Percentiles rank a stretch among this genome's conserved stretches.
Conservation (phyloP, 2,113 vertebrate species). For the Tringa solitaria region DNA sequence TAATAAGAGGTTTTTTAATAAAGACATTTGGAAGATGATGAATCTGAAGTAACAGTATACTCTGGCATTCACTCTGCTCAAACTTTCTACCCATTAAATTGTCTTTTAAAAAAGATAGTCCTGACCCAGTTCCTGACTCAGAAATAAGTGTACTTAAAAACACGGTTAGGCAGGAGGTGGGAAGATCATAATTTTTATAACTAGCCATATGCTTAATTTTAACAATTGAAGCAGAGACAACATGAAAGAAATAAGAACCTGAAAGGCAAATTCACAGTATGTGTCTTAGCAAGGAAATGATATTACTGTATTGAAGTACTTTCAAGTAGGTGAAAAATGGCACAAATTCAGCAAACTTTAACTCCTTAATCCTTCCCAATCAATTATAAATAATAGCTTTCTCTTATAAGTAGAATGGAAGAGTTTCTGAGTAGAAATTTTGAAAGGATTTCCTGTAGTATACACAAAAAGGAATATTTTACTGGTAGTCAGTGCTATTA, state of each 20-base stretch:
- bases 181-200: neutral
- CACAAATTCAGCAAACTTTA: neutral
- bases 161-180: rapidly evolving
- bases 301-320: neutral
- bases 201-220: neutral
- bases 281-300: neutral
- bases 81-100: rapidly evolving
- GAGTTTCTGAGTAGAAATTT: neutral
- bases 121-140: neutral
- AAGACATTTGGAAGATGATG: neutral
- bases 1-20: neutral
- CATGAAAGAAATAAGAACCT: neutral
- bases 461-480: neutral
- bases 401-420: neutral
- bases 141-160: neutral
- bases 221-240: neutral
- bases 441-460: neutral
- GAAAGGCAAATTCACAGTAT: neutral
- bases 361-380: neutral
- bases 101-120: neutral
- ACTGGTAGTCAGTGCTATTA: neutral
- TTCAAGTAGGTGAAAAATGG: neutral
- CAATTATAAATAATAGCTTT: neutral
- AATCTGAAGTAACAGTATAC: neutral
- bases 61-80: neutral